Conservation (phyloP, 2,888 invertebrate genomes). For the Rhabditoides inermis region DNA sequence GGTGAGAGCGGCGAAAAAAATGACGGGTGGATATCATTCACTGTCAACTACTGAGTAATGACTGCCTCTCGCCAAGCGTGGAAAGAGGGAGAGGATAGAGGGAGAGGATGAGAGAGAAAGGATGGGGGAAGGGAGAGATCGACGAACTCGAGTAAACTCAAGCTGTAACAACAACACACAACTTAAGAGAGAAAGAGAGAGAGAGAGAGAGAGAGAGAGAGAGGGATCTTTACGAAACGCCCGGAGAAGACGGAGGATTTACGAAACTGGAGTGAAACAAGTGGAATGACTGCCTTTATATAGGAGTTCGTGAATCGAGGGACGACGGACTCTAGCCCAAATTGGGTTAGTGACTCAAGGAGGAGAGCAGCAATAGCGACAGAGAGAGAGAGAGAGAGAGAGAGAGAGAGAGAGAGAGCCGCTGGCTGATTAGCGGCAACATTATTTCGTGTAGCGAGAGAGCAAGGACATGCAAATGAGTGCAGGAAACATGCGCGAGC, state of each 20-base stretch:
- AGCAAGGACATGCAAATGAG: neutral
- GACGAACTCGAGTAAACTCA: too few relatives aligned
- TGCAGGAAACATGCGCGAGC: neutral
- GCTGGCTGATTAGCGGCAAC: neutral
- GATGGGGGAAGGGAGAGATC: neutral
- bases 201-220: neutral
- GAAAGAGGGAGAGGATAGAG: neutral
- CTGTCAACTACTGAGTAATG: too few relatives aligned
- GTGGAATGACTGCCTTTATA: too few relatives aligned
- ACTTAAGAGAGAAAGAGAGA: slow-evolving; percentile 1
- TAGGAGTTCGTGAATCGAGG: neutral
- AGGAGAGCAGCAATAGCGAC: neutral
- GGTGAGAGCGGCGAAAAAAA: too few relatives aligned
- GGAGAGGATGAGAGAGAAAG: neutral
- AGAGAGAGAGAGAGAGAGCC: neutral
- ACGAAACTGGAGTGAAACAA: too few relatives aligned
- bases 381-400: neutral
- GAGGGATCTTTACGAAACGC: neutral
- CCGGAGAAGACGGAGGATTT: too few relatives aligned
- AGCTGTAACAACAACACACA: too few relatives aligned
- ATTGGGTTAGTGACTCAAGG: neutral
- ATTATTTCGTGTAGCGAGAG: neutral
- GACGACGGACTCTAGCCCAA: neutral
- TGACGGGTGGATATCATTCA: too few relatives aligned
- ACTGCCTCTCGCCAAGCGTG: neutral